Base-by-base conservation (phyloP, 2,113 vertebrate genomes). In the Helogale parvula region DNA sequence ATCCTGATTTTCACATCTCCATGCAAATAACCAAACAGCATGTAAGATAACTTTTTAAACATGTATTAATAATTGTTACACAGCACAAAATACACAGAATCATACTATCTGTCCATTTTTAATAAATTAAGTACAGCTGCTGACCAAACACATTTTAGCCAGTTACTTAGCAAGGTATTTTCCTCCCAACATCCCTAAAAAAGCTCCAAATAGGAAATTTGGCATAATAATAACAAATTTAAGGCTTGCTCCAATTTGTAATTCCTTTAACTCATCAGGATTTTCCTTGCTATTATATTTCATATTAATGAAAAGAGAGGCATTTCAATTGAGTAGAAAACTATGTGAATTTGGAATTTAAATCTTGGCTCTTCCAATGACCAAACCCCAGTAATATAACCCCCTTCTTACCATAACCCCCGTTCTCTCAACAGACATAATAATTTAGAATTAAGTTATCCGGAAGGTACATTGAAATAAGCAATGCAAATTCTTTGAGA, bases 301-400 rank as follows among this genome's bases (percentile, higher is more conserved):
- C 25, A 83, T 50, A 33, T 95, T 82, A 19, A 23, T 69, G 38
- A 23, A 69, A 79, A 5, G 27, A 88, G 27, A 83, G 7, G 12
- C 66, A 76, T 60, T 89, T n/a, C 11, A n/a, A 4, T 84, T 11
- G 0, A 77, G 23, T 10, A 38, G 19, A 57, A 88, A 74, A 82
- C 69, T 77, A 57, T 33, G 33, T 57, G 71, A 95, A 88, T 88
- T 90, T 91, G 5, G 31, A 71, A 29, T 88, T 91, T 88, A 88
- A 91, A 84, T 74, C 13, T 35, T 45, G 38, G 7, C 50, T 88
- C 10, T 96, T 77, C 8, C n/a, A 72, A 41, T 84, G 35, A 38
- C 31, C 38, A n/a, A 85, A 31, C 14, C 35, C 16, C 4, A 7
- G n/a, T 35, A 65, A 66, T 25, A 31, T 17, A 68, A 27, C 38